Base-by-base conservation (phyloP, 2,113 vertebrate genomes). In the Verasper variegatus region DNA sequence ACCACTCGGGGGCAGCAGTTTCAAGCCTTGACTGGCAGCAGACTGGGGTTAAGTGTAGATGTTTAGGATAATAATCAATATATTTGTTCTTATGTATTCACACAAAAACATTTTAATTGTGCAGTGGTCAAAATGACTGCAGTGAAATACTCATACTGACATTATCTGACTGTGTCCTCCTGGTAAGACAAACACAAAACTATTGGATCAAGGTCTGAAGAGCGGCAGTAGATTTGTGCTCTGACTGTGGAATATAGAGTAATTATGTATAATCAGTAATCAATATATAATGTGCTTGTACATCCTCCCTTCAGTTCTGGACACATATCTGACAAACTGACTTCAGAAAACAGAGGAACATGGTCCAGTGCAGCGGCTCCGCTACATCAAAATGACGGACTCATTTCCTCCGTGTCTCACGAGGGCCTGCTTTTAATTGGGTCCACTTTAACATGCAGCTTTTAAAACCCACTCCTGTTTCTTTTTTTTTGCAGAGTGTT, bases 1-100 rank as follows among this genome's bases (percentile, higher is more conserved):
- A 63, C 78, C 89, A 91, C 83, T 82, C 60, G 89, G 88, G 82
- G 88, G 89, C 86, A 87, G 85, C 80, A 86, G 68, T 70, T 71
- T 86, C 88, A 77, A 88, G 56, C 78, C 5, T 59, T 78, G 60
- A 20, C 49, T 71, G 27, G 61, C 27, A 69, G 67, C 49, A 73
- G 21, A n/a, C n/a, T 23, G 18, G 76, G 71, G 31, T 51, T 23
- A 70, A 71, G 47, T 20, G 15, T 17, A 4, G 24, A 31, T 31
- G 31, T 31, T 65, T 21, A 62, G 10, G 54, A 61, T n/a, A 26
- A 55, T 23, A 45, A 10, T 37, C 70, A 0, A 23, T 49, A 23
- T 49, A 49, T 74, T 14, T 68, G 20, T 67, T 70, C 56, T 54
- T 35, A 62, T 47, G 20, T 24, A 17, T n/a, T 26, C 23, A n/a